Conservation (phyloP, 1,140 invertebrate genomes). For the Samia ricini region DNA sequence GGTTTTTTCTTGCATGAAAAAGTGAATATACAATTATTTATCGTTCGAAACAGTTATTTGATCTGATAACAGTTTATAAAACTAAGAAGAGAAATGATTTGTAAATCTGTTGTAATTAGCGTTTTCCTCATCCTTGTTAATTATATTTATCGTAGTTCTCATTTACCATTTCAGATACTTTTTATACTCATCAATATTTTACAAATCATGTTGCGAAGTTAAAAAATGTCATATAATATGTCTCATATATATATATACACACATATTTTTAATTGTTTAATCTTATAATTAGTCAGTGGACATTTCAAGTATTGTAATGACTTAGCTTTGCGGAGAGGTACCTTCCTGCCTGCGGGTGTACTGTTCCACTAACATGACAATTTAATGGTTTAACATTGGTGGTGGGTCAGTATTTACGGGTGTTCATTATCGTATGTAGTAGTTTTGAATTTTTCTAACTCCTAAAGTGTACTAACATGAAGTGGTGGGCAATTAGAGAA, state of each 20-base stretch:
- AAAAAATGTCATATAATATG: slow-evolving; percentile 9
- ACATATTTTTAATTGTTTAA: slow-evolving; percentile 25
- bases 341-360: slow-evolving; percentile 78
- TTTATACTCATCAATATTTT: not conserved
- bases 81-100: too few species aligned
- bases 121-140: not conserved
- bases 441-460: slow-evolving; percentile 53
- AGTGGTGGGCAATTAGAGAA: slow-evolving; percentile 22
- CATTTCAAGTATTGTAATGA: slow-evolving; percentile 35
- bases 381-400: slow-evolving; percentile 50
- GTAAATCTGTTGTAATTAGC: not conserved
- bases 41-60: too few species aligned
- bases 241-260: slow-evolving; percentile 10
- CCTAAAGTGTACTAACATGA: slow-evolving; percentile 36
- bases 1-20: not conserved
- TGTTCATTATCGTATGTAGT: slow-evolving; percentile 17
- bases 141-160: not conserved
- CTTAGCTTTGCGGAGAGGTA: slow-evolving; percentile 74
- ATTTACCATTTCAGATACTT: not conserved
- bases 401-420: slow-evolving; percentile 47
- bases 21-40: not conserved
- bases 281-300: slow-evolving; percentile 30
- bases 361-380: slow-evolving; percentile 63
- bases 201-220: not conserved
- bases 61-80: too few species aligned